These are phyloP conservation scores for Crotalus viridis DNA, from an alignment of 2,113 vertebrate genomes.

Conservation along the genomic window DNA sequence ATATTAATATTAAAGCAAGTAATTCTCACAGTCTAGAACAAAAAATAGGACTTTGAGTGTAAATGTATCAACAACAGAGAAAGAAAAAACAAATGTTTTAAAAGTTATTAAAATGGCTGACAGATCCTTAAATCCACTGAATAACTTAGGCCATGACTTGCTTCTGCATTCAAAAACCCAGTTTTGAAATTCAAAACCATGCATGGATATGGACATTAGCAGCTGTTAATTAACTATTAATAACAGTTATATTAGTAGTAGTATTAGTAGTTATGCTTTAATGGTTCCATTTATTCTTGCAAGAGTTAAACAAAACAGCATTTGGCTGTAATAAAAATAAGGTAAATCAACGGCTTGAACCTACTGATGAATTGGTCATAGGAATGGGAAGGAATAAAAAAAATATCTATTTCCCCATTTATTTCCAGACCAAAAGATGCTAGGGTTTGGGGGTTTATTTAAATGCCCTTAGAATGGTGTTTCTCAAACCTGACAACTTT, in stretches of 20 bases:
- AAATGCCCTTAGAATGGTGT: neutral
- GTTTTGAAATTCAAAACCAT: neutral
- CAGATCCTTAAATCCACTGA: neutral
- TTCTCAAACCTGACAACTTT: neutral
- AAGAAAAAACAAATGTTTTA: neutral
- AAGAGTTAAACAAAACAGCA: neutral
- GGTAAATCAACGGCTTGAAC: neutral
- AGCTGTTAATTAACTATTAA: neutral
- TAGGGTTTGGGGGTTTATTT: neutral
- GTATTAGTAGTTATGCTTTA: neutral
- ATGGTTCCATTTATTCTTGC: neutral
- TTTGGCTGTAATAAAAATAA: neutral
- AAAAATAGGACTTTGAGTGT: neutral
- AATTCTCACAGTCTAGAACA: neutral
- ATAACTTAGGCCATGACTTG: neutral
- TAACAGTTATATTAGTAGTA: neutral
- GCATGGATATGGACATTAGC: neutral
- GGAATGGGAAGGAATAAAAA: neutral
- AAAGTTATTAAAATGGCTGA: neutral
- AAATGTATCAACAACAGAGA: neutral
- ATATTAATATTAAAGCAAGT: conserved; percentile 30
- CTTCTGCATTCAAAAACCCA: neutral
- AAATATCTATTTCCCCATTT: neutral
- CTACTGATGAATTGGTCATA: neutral
- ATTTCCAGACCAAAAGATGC: neutral